These are phyloP conservation scores for Noturus placidus DNA, from an alignment of 2,113 vertebrate species.

Conservation along the genomic window DNA sequence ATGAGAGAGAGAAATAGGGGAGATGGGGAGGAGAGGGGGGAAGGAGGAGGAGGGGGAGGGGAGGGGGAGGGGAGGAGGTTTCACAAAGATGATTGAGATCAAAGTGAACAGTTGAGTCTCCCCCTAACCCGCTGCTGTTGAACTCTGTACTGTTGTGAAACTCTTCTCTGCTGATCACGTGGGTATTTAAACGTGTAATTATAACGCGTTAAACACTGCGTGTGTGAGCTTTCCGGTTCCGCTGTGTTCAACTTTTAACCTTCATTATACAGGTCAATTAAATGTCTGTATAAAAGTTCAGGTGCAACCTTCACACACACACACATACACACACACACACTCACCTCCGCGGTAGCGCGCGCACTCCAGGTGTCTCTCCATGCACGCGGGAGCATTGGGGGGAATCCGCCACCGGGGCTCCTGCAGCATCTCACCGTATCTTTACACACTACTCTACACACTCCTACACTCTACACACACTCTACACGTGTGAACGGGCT, in stretches of 20 bases:
- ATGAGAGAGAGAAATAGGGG: background rate
- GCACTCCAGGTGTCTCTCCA: conserved; percentile 88
- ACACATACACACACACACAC: background rate
- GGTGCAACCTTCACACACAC: background rate
- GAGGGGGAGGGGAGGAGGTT: too few species aligned
- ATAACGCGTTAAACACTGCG: too few species aligned
- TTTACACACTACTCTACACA: background rate
- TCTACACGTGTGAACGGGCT: background rate
- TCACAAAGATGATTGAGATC: too few species aligned
- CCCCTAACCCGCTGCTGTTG: too few species aligned
- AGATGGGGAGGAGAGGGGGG: background rate
- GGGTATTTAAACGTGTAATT: too few species aligned
- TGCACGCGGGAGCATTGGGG: conserved; percentile 87
- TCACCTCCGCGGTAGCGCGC: conserved; percentile 82
- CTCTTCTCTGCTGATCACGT: too few species aligned
- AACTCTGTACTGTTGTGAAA: too few species aligned
- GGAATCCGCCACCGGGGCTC: conserved; percentile 84
- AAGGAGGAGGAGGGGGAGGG: background rate
- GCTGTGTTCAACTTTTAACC: too few species aligned
- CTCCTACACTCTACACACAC: background rate
- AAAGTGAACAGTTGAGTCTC: too few species aligned
- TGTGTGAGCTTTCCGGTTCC: too few species aligned
- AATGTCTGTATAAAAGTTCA: too few species aligned
- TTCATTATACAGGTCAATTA: too few species aligned
- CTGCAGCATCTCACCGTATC: conserved; percentile 67